Evolutionary conservation across 2,113 vertebrate species (phyloP).

Genomic region (Clarias batrachus): DNA sequence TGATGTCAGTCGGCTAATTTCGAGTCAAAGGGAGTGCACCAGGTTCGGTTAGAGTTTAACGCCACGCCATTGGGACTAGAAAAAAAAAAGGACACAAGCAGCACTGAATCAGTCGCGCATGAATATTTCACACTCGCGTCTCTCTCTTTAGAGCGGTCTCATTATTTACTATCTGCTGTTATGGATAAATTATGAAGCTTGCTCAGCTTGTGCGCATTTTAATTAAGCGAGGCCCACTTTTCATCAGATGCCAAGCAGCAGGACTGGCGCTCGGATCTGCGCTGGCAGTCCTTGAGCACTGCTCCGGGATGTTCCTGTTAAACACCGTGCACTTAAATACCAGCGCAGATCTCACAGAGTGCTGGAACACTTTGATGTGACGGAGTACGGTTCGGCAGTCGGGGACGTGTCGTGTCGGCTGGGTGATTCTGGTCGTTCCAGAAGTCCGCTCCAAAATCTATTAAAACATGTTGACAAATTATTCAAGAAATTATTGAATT

Average conservation of each 20-base stretch:
- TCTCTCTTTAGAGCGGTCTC: constrained; percentile 66
- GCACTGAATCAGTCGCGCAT: constrained; percentile 68
- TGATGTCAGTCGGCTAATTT: constrained; percentile 32
- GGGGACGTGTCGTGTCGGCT: neutral
- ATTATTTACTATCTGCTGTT: constrained; percentile 69
- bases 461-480: neutral
- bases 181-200: constrained; percentile 73
- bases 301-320: constrained; percentile 30
- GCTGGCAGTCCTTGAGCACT: constrained; percentile 44
- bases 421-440: neutral
- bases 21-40: constrained; percentile 29
- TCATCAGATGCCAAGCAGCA: constrained; percentile 70
- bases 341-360: constrained; percentile 7
- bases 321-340: constrained; percentile 6
- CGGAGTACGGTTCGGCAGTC: neutral
- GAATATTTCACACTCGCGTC: constrained; percentile 67
- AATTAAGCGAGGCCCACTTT: constrained; percentile 70
- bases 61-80: constrained; percentile 54
- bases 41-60: constrained; percentile 70
- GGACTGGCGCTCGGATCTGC: constrained; percentile 56
- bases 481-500: neutral
- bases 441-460: neutral
- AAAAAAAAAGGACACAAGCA: constrained; percentile 63
- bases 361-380: constrained; percentile 23
- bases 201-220: constrained; percentile 71